Evolutionary conservation across 2,888 invertebrate genomes (phyloP).

Genomic region (Rapana venosa): DNA sequence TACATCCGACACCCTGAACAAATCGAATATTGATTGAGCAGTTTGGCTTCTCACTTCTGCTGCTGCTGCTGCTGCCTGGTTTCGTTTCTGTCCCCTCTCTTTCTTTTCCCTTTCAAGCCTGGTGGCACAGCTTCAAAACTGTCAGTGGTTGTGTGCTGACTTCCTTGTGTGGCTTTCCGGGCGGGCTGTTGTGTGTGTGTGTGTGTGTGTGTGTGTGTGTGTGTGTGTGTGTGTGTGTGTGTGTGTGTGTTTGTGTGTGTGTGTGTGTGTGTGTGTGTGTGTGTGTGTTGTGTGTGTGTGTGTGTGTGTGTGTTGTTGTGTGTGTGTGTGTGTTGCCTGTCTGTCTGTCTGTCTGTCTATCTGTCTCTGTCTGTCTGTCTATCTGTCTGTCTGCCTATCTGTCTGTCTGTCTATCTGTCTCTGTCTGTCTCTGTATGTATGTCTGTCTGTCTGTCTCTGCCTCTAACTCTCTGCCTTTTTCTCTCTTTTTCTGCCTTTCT

Average conservation of each 20-base stretch:
- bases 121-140: no score
- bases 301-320: not conserved
- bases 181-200: not conserved
- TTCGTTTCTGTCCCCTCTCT: constrained; percentile 3
- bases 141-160: no score
- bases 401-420: constrained; percentile 38
- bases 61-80: not conserved
- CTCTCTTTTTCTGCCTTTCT: not conserved
- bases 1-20: no score
- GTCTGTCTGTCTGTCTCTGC: not conserved
- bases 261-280: not conserved
- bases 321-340: no score
- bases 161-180: not conserved
- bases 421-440: constrained; percentile 11
- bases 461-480: not conserved
- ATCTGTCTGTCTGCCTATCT: not conserved
- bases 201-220: not conserved
- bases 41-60: no score
- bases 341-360: not conserved
- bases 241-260: constrained; percentile 14
- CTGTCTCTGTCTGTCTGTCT: not conserved
- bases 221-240: constrained; percentile 32
- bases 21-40: no score
- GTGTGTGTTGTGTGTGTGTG: not conserved
- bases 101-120: not conserved